These are phyloP conservation scores for Ptychochromis oligacanthus DNA, from an alignment of 2,113 vertebrate species.

Conservation along the genomic window DNA sequence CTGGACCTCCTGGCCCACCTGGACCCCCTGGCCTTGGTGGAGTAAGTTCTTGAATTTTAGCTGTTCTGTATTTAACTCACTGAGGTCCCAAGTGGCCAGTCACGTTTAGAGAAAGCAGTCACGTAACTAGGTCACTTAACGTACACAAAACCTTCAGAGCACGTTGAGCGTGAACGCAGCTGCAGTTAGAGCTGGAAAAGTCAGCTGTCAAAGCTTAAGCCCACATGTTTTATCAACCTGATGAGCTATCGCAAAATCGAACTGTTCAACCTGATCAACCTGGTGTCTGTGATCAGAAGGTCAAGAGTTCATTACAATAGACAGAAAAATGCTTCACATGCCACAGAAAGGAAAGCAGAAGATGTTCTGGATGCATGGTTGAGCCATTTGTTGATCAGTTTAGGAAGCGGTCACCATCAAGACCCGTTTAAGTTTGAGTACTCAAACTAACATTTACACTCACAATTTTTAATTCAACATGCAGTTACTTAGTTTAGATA, in stretches of 20 bases:
- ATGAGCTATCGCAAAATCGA: not conserved
- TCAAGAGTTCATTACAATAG: not conserved
- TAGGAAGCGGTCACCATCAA: too few relatives aligned
- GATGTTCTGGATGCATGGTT: not conserved
- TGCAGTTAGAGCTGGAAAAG: not conserved
- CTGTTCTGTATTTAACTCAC: not conserved
- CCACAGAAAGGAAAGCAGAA: not conserved
- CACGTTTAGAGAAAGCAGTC: not conserved
- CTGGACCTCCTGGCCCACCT: conserved; percentile 90
- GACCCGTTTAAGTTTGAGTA: not conserved
- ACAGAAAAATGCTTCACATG: not conserved
- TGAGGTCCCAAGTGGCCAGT: not conserved
- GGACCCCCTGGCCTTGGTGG: conserved; percentile 93
- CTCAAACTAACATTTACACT: not conserved
- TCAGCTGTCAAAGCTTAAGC: not conserved
- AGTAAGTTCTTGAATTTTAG: conserved; percentile 82
- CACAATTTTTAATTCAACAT: not conserved
- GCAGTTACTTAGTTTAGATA: not conserved
- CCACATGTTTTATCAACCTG: not conserved
- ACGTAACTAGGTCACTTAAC: not conserved
- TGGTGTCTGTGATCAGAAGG: not conserved
- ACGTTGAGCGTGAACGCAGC: not conserved
- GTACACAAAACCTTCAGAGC: not conserved
- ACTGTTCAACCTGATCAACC: not conserved
- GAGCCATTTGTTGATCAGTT: not conserved